Conservation (phyloP, 2,888 invertebrate species). For the Teinopalpus imperialis region DNA sequence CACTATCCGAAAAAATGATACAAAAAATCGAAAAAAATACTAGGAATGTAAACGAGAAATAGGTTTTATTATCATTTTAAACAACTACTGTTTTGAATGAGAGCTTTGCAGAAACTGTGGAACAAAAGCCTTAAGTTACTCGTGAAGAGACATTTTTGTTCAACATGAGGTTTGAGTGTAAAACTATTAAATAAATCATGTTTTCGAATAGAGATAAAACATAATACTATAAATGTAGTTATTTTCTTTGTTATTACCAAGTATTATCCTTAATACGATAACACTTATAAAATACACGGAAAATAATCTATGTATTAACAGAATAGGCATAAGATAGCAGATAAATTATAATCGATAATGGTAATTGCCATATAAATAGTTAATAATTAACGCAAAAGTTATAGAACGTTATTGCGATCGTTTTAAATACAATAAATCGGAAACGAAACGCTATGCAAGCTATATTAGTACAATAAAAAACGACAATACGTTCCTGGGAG, state of each 20-base stretch:
- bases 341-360: no score
- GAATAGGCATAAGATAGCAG: no score
- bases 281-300: background rate
- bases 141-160: no score
- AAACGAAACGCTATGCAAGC: conserved; percentile 13
- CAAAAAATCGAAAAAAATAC: background rate
- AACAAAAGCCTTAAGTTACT: no score
- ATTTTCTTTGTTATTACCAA: background rate
- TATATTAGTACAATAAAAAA: conserved; percentile 10
- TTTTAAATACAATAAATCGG: background rate
- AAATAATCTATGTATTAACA: background rate
- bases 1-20: background rate
- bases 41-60: no score
- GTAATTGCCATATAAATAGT: background rate
- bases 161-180: no score
- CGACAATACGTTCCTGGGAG: conserved; percentile 38
- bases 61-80: no score
- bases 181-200: no score
- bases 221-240: conserved; percentile 1
- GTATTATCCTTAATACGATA: background rate
- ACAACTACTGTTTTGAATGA: no score
- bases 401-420: conserved; percentile 3
- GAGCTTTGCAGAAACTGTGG: no score
- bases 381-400: conserved; percentile 4
- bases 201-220: conserved; percentile 4